Conservation (phyloP, 2,888 invertebrate species). For the Tachina fera region DNA sequence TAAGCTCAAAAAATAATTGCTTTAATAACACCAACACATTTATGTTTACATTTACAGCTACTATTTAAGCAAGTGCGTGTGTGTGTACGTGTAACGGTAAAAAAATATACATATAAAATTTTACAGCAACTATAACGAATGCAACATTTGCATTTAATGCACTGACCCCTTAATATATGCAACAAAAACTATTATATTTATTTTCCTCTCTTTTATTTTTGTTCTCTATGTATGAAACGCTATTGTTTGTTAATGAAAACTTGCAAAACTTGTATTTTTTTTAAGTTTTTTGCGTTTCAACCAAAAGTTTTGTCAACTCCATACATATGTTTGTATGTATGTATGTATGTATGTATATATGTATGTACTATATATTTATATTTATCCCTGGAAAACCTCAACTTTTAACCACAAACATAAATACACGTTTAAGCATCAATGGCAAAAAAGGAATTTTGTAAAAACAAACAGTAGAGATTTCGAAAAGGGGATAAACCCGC, state of each 20-base stretch:
- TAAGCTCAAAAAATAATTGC: slow-evolving; percentile 70
- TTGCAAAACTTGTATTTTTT: slow-evolving; percentile 42
- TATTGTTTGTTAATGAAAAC: slow-evolving; percentile 56
- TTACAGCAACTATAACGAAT: slow-evolving; percentile 62
- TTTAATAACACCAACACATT: slow-evolving; percentile 56
- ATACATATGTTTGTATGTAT: not conserved
- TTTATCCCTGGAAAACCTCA: slow-evolving; percentile 69
- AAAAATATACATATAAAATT: slow-evolving; percentile 59
- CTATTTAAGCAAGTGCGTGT: not conserved
- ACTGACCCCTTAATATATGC: slow-evolving; percentile 68
- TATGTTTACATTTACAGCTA: slow-evolving; percentile 16
- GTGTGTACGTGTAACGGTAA: not conserved
- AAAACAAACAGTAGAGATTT: not conserved
- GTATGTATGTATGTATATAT: too few relatives aligned
- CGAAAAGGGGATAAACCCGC: not conserved
- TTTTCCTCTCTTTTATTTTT: slow-evolving; percentile 47
- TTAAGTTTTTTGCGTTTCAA: slow-evolving; percentile 34
- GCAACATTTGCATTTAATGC: slow-evolving; percentile 72
- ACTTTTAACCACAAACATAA: slow-evolving; percentile 69
- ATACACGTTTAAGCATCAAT: slow-evolving; percentile 63
- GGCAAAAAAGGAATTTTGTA: slow-evolving; percentile 31
- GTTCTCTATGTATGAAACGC: slow-evolving; percentile 42
- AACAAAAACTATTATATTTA: slow-evolving; percentile 68
- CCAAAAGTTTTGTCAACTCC: slow-evolving; percentile 66
- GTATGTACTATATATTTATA: slow-evolving; percentile 40